Evolutionary conservation across 2,888 invertebrate genomes (phyloP), one percentile per base, ranked within the genome.

Genomic region (Brachylomia viminalis): DNA sequence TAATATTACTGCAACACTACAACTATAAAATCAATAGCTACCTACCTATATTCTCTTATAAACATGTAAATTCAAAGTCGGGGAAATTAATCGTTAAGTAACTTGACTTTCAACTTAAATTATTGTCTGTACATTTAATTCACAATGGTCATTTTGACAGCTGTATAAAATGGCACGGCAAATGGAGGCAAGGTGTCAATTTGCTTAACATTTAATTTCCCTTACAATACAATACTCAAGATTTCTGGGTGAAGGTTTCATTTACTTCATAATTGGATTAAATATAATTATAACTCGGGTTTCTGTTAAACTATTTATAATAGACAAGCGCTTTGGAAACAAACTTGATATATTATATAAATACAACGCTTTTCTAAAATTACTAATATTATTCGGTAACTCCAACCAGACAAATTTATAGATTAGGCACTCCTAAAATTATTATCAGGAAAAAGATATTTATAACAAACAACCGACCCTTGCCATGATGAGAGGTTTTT

Each of bases 371-470:
- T 20, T n/a, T 47, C 10, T 77, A 49, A 47, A 56, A 30, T 58
- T n/a, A 58, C 6, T 47, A 0, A 30, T 1, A 33, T 67, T 4
- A 45, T 42, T 42, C 20, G 10, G 30, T 42, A 27, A 68, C 38
- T 58, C n/a, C 11, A 20, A 49, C n/a, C n/a, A 58, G 42, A 68
- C 8, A 23, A 79, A 33, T n/a, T n/a, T n/a, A n/a, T 52, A 23
- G 30, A 52, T 27, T 8, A 27, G 72, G 47, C 15, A 33, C n/a
- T 45, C 42, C 38, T 49, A 59, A 47, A 58, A 78, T 17, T 49
- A 78, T 65, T 42, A 20, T 11, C 20, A 23, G 17, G n/a, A 30
- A 20, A 67, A 65, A n/a, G 4, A 11, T 77, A 59, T 79, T 33
- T 58, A 23, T 17, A 33, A 59, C 38, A 11, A 66, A 30, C 27